phyloP scores from a whole-genome alignment of 1,140 invertebrate species.

The Ctenoplectra terminalis region DNA sequence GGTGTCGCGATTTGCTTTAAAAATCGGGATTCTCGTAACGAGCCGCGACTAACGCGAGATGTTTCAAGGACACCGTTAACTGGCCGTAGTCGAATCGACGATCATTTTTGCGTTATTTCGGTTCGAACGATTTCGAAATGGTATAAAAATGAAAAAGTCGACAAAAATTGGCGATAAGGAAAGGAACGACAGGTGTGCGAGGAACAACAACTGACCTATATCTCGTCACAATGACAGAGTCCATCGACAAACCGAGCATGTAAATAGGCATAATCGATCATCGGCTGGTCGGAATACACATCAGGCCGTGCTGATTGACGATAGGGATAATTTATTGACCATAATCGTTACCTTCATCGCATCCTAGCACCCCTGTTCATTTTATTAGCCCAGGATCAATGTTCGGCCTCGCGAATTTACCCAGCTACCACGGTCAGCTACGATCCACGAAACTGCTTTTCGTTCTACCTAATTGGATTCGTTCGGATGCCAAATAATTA shows the following conservation, averaged over 20 bases:
- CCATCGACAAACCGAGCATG: conserved; percentile 32
- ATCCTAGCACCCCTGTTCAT: conserved; percentile 24
- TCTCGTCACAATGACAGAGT: conserved; percentile 34
- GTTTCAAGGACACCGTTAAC: background rate
- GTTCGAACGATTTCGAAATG: too few relatives aligned
- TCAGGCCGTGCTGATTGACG: conserved; percentile 19
- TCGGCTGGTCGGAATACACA: background rate
- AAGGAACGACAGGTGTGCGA: background rate
- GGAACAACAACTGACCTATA: conserved; percentile 12
- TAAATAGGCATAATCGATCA: conserved; percentile 49
- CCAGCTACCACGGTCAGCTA: background rate
- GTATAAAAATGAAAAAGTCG: background rate
- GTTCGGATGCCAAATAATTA: conserved; percentile 17
- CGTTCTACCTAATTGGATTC: conserved; percentile 5
- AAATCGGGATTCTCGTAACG: conserved; percentile 10
- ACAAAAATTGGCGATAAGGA: background rate
- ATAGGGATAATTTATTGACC: conserved; percentile 46
- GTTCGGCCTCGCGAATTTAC: conserved; percentile 1
- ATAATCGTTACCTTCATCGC: conserved; percentile 46
- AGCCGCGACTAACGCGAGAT: background rate
- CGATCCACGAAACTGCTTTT: background rate
- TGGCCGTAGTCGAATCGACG: too few relatives aligned
- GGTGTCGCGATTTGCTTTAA: conserved; percentile 13
- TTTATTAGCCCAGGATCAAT: conserved; percentile 37
- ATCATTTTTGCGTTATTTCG: too few relatives aligned